These are phyloP conservation scores for Smittia sp. DNA, from an alignment of 2,888 invertebrate genomes.

Conservation along the genomic window DNA sequence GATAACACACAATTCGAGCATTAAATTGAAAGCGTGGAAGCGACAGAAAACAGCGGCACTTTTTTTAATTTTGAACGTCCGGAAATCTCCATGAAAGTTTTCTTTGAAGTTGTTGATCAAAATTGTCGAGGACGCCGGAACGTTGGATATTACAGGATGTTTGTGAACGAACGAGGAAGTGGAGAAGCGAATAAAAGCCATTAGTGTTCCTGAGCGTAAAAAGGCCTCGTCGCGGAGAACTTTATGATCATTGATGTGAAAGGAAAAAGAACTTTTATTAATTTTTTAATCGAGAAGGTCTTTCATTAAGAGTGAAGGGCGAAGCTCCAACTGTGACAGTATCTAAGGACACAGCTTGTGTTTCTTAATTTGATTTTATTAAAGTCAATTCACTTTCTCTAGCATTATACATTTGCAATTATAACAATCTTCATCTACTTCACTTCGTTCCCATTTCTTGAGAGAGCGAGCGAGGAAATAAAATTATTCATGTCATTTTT, in stretches of 20 bases:
- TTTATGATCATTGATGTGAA: not conserved
- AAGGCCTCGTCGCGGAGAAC: not conserved
- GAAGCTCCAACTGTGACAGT: not conserved
- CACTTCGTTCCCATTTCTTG: not conserved
- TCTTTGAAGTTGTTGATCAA: conserved; percentile 11
- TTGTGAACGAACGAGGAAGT: not conserved
- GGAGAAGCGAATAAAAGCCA: conserved; percentile 15
- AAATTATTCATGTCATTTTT: conserved; percentile 35
- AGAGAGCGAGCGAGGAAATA: conserved; percentile 7
- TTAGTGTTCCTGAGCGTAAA: conserved; percentile 17
- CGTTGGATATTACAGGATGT: not conserved
- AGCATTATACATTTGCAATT: not conserved
- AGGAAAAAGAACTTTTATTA: not conserved
- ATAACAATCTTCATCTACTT: not conserved
- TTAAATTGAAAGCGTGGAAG: conserved; percentile 11
- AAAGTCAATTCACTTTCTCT: conserved; percentile 21
- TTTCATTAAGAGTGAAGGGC: not conserved
- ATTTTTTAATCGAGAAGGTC: conserved; percentile 22
- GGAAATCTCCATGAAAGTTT: conserved; percentile 7
- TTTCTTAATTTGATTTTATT: conserved; percentile 30
- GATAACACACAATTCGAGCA: conserved; percentile 12
- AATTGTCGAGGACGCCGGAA: not conserved
- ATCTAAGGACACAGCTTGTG: not conserved
- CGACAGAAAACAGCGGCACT: not conserved
- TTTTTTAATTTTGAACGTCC: not conserved